Base-by-base conservation (phyloP, 2,888 invertebrate genomes). In the Drosophila leonis region DNA sequence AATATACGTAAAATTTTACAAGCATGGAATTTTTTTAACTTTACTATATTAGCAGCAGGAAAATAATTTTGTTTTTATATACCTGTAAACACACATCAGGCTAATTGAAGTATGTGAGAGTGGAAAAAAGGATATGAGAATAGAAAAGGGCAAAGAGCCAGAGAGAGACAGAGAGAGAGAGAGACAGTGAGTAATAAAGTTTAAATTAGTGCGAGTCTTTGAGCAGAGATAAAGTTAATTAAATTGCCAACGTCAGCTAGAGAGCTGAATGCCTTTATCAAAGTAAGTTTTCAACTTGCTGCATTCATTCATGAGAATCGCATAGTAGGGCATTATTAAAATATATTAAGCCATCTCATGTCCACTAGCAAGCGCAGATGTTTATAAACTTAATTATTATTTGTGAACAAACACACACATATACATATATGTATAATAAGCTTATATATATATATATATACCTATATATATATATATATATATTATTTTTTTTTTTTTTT, bases 141-240 rank as follows among this genome's bases (percentile, higher is more conserved):
- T 20, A 44, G n/a, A 44, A 51, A 20, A 35, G 1, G 13, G 5
- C 31, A 18, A 13, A 24, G 24, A 2, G 24, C n/a, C n/a, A 7
- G 3, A n/a, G 5, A 0, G 12, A 9, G 4, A 6, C 12, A 31
- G 7, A 10, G 52, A 27, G 27, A 24, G 37, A n/a, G 27, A 20
- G 18, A 7, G 33, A 12, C 13, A 10, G 20, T 4, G 33, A 8
- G 20, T 10, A 27, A 13, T 39, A 37, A 39, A 39, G 27, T 29
- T 54, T 12, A 27, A 54, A 54, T 39, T 54, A 39, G 39, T 2
- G n/a, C 10, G 3, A 27, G 39, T 12, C 39, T 39, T 54, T 39
- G 18, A 27, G 54, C 54, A 35, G 54, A 37, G 54, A 54, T 54
- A 54, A 54, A 8, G 39, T 54, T 54, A 54, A 54, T 54, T 54